These are phyloP conservation scores for Micrasema longulum DNA, from an alignment of 1,140 invertebrate species.

Conservation along the genomic window DNA sequence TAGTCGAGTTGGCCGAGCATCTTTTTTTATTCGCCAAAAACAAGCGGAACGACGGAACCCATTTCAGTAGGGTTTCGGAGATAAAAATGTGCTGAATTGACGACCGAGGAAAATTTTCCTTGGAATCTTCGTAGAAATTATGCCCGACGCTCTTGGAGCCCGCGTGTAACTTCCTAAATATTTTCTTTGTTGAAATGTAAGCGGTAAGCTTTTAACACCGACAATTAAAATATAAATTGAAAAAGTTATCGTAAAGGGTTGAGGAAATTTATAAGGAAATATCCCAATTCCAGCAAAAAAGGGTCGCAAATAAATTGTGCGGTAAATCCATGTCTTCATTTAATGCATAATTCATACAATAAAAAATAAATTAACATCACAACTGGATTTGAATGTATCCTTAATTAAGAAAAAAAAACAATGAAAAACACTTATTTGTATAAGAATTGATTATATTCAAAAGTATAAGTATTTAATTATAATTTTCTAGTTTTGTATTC, in stretches of 20 bases:
- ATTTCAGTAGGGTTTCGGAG: conserved; percentile 20
- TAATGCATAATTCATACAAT: too few species aligned
- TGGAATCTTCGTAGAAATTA: conserved; percentile 9
- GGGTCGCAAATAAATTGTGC: too few species aligned
- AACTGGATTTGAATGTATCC: too few species aligned
- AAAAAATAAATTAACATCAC: too few species aligned
- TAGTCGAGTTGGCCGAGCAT: conserved; percentile 23
- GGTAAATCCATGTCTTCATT: too few species aligned
- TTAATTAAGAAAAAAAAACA: too few species aligned
- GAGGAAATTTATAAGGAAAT: background rate
- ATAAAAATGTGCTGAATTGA: conserved; percentile 37
- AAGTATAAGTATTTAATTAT: too few species aligned
- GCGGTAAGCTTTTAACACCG: conserved; percentile 1
- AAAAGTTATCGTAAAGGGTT: background rate
- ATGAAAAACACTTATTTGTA: too few species aligned
- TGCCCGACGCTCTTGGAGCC: conserved; percentile 8
- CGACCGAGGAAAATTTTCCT: conserved; percentile 12
- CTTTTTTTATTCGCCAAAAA: conserved; percentile 35
- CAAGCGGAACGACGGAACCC: conserved; percentile 19
- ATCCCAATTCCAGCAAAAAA: too few species aligned
- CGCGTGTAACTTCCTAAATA: conserved; percentile 8
- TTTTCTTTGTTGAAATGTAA: conserved; percentile 1
- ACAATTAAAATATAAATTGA: conserved; percentile 26
- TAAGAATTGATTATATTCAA: too few species aligned
- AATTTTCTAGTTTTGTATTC: too few species aligned